phyloP scores from a whole-genome alignment of 2,888 invertebrate species.

The Eulithis testata region DNA sequence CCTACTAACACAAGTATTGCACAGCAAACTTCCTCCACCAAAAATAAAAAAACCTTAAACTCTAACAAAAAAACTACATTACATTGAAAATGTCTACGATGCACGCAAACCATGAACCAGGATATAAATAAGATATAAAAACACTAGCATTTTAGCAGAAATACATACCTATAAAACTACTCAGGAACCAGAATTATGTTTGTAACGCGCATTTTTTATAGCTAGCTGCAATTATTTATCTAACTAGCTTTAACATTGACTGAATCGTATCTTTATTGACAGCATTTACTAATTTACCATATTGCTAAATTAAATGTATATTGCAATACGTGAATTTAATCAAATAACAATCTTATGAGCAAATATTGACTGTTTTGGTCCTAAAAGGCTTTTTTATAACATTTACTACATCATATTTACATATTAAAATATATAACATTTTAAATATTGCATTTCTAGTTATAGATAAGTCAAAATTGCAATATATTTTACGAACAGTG shows the following conservation, averaged over 20 bases:
- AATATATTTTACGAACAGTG: constrained; percentile 1
- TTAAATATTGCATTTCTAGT: not conserved
- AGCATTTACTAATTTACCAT: not conserved
- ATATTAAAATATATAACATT: constrained; percentile 2
- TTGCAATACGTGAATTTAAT: constrained; percentile 1
- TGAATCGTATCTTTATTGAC: not conserved
- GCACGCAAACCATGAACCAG: not conserved
- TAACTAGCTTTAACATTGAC: not conserved
- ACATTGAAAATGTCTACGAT: not conserved
- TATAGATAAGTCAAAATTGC: not conserved
- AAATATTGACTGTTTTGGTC: constrained; percentile 27
- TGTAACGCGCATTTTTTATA: not conserved
- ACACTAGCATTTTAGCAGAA: not conserved
- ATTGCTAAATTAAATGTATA: constrained; percentile 12
- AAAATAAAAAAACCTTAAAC: not conserved
- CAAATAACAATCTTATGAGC: constrained; percentile 12
- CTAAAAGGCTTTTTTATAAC: constrained; percentile 11
- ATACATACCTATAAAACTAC: not conserved
- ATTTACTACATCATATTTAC: not conserved
- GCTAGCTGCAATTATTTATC: not conserved
- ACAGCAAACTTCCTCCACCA: constrained; percentile 27
- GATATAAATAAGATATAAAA: not conserved
- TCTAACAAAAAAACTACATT: not conserved
- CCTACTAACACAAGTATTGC: constrained; percentile 35
- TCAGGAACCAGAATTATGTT: not conserved